Percentiles rank a stretch among this genome's conserved stretches.
Evolutionary conservation across 1,140 invertebrate species (phyloP).

Genomic region (Sweltsa coloradensis): DNA sequence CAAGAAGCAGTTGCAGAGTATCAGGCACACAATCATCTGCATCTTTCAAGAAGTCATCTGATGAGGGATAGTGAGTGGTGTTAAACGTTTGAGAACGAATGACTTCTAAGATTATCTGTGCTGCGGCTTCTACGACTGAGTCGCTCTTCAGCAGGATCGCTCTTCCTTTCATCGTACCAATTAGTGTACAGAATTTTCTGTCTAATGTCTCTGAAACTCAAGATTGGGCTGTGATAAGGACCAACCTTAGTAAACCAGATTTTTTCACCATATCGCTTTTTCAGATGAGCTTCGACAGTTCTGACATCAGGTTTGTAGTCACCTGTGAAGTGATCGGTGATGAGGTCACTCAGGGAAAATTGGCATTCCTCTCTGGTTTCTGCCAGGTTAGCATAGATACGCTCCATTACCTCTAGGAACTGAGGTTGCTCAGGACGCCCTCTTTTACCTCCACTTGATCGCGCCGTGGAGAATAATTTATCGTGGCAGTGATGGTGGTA

Average conservation of each 20-base stretch:
- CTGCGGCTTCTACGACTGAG: constrained; percentile 9
- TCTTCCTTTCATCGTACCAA: constrained; percentile 9
- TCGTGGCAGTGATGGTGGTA: constrained; percentile 1
- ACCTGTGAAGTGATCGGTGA: constrained; percentile 5
- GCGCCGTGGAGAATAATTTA: constrained; percentile 4
- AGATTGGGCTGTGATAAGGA: background rate
- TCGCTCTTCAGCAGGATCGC: constrained; percentile 3
- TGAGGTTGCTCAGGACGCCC: background rate
- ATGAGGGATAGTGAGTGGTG: constrained; percentile 10
- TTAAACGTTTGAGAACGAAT: constrained; percentile 9
- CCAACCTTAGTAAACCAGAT: constrained; percentile 9
- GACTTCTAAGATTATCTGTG: constrained; percentile 11
- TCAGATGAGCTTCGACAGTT: constrained; percentile 12
- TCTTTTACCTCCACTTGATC: background rate
- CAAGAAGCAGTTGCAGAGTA: constrained; percentile 11
- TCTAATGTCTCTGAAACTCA: constrained; percentile 9
- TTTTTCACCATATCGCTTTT: constrained; percentile 13
- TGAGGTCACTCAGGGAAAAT: background rate
- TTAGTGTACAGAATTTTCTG: constrained; percentile 11
- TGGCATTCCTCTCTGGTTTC: constrained; percentile 9
- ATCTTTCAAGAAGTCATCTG: constrained; percentile 10
- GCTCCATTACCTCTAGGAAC: constrained; percentile 2
- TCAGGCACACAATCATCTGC: constrained; percentile 8
- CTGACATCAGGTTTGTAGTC: constrained; percentile 10
- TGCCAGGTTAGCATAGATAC: constrained; percentile 5